Conservation (phyloP, 2,888 invertebrate genomes). For the Cistogaster globosa region DNA sequence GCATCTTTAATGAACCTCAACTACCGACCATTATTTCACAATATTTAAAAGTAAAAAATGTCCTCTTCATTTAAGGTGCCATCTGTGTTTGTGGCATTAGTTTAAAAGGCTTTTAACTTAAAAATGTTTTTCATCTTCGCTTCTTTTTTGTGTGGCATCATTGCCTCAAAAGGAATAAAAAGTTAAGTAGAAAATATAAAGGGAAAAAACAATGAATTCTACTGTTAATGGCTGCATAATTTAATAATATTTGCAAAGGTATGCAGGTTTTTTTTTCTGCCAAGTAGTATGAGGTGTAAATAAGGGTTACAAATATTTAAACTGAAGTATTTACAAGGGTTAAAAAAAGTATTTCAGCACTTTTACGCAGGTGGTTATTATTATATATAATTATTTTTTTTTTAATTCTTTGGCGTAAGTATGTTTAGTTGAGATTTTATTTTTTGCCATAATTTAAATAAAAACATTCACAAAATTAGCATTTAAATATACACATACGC, state of each 20-base stretch:
- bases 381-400: constrained; percentile 21
- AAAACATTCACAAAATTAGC: neutral
- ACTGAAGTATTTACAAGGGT: constrained; percentile 54
- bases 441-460: constrained; percentile 26
- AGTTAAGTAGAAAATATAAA: constrained; percentile 17
- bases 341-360: constrained; percentile 56
- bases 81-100: constrained; percentile 67
- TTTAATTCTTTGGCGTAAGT: neutral
- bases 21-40: no score
- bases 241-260: constrained; percentile 59
- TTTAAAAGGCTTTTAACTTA: constrained; percentile 67
- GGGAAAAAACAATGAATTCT: constrained; percentile 52
- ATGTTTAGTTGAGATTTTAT: constrained; percentile 37
- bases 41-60: constrained; percentile 1
- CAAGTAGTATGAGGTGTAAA: neutral
- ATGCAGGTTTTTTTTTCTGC: constrained; percentile 5
- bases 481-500: neutral
- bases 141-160: constrained; percentile 33
- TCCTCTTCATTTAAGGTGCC: constrained; percentile 47
- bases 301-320: constrained; percentile 41
- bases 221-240: constrained; percentile 69
- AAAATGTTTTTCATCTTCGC: constrained; percentile 59
- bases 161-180: constrained; percentile 33
- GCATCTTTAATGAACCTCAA: neutral
- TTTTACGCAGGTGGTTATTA: constrained; percentile 59